Evolutionary conservation across 2,888 invertebrate genomes (phyloP), one percentile per base, ranked within the genome.

Genomic region (Sphecodes monilicornis): DNA sequence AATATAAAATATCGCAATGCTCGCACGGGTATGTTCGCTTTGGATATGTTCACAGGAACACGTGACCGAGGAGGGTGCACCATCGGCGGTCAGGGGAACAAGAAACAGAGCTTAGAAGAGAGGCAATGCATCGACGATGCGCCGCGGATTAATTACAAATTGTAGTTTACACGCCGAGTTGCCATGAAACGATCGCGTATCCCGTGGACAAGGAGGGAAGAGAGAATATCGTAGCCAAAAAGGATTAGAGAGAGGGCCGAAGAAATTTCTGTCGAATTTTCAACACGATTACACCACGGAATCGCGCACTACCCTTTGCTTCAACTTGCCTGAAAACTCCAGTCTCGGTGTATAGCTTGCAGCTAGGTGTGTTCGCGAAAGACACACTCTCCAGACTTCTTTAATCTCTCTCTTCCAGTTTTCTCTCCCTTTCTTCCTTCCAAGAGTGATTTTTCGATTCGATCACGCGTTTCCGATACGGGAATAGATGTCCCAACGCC

Each of bases 351-450:
- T 46, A 6, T 3, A 60, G 5, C 32, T 8, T 32, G 32, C n/a
- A 39, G 60, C 32, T 60, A 66, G 54, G 64, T 29, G 66, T 29
- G 70, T 39, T 43, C 76, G 22, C 32, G 64, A 16, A 73, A 69
- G 66, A 39, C 32, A 39, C 78, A 72, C 73, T 69, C 66, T 64
- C 66, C 46, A 68, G 41, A 54, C 69, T 72, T 60, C 70, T 71
- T 75, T 80, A 57, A 46, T 70, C 41, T 82, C 75, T 77, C 11
- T 57, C 72, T 41, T 36, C 78, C 32, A 60, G 36, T 60, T 22
- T 29, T 78, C 60, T 57, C 54, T n/a, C 69, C 70, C 57, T n/a
- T 71, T 54, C 41, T 73, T 60, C 29, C 32, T 11, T 26, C 6
- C 32, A 10, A 39, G 57, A 54, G 32, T 1, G 26, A 32, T 32